These are phyloP conservation scores for Enteromius afrohamiltoni DNA, from an alignment of 2,797 vertebrate species.

Conservation along the genomic window DNA sequence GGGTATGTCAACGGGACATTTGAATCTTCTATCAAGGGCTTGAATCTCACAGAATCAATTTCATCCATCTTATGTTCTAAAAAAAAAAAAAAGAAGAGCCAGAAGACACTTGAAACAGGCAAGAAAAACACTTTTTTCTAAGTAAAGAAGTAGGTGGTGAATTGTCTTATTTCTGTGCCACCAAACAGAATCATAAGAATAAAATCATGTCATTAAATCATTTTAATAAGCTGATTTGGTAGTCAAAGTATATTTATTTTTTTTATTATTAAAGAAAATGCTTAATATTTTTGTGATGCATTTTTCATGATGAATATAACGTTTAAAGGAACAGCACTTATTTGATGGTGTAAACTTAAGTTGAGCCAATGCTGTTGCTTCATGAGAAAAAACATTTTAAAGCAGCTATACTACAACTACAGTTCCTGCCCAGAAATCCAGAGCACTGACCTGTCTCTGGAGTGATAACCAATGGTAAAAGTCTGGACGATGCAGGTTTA, in stretches of 20 bases:
- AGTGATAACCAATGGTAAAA: conserved; percentile 46
- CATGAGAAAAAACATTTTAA: neutral
- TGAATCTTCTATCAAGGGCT: conserved; percentile 79
- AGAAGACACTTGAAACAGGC: neutral
- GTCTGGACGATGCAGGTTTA: conserved; percentile 40
- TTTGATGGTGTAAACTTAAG: neutral
- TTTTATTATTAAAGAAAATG: neutral
- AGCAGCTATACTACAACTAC: neutral
- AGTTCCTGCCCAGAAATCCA: neutral
- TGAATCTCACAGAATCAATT: conserved; percentile 77
- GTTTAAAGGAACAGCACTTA: neutral
- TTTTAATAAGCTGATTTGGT: too few species aligned
- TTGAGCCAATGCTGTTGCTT: neutral
- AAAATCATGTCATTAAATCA: neutral
- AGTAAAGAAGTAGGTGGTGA: neutral
- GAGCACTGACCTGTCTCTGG: conserved; percentile 63
- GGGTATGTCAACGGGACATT: conserved; percentile 69
- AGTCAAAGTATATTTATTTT: neutral
- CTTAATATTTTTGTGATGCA: neutral
- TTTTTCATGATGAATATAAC: neutral
- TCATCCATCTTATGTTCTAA: conserved; percentile 86
- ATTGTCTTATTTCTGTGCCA: conserved; percentile 1
- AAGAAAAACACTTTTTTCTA: neutral
- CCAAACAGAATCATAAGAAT: neutral
- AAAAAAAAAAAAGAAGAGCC: neutral